These are phyloP conservation scores for Bilobella aurantiaca DNA, from an alignment of 1,140 invertebrate species.

Conservation along the genomic window DNA sequence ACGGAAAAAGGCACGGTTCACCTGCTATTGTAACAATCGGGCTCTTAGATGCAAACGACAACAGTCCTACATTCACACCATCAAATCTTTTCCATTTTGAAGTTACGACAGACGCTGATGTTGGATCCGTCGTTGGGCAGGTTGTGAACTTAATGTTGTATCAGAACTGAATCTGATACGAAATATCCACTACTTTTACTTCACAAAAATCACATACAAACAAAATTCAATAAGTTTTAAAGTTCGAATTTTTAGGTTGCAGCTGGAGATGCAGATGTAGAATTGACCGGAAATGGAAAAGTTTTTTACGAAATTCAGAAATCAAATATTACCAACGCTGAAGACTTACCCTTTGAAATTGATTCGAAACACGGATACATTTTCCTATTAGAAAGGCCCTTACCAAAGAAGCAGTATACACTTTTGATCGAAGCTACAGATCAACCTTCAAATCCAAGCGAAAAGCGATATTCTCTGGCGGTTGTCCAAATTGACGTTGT, in stretches of 20 bases:
- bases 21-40: conserved; percentile 57
- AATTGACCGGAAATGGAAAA: conserved; percentile 55
- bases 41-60: conserved; percentile 73
- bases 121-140: conserved; percentile 58
- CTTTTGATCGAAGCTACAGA: conserved; percentile 71
- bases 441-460: conserved; percentile 61
- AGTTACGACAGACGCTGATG: conserved; percentile 53
- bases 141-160: conserved; percentile 30
- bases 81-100: conserved; percentile 68
- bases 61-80: conserved; percentile 70
- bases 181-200: conserved; percentile 5
- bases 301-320: conserved; percentile 65
- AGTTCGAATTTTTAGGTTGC: conserved; percentile 42
- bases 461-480: conserved; percentile 65
- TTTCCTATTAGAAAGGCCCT: conserved; percentile 53
- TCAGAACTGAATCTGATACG: too few relatives aligned
- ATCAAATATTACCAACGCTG: conserved; percentile 45
- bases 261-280: conserved; percentile 69
- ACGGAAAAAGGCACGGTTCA: conserved; percentile 48
- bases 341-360: conserved; percentile 56
- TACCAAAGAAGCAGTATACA: conserved; percentile 57
- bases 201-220: too few relatives aligned
- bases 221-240: too few relatives aligned
- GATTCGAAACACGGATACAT: conserved; percentile 59
- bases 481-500: conserved; percentile 55